Evolutionary conservation across 2,113 vertebrate genomes (phyloP).

Genomic region (Beaufortia kweichowensis): DNA sequence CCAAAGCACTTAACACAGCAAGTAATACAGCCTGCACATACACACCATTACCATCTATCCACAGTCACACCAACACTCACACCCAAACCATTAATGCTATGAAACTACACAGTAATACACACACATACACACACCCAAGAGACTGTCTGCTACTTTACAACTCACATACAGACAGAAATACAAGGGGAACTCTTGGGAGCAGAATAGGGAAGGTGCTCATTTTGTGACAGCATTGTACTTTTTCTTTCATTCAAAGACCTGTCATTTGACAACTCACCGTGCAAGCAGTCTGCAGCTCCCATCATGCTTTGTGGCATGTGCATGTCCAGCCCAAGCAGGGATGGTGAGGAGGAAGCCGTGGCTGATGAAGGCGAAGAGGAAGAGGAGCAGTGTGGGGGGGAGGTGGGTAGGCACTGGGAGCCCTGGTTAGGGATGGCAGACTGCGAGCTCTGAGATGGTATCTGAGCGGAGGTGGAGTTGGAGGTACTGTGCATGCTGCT

Average conservation of each 20-base stretch:
- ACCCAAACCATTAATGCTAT: slow-evolving; percentile 34
- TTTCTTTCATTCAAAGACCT: neutral
- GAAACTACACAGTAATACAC: slow-evolving; percentile 9
- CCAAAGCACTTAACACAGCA: slow-evolving; percentile 27
- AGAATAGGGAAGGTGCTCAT: neutral
- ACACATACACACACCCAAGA: slow-evolving; percentile 32
- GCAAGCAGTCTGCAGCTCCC: slow-evolving; percentile 68
- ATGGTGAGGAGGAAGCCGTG: slow-evolving; percentile 67
- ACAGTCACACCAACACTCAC: slow-evolving; percentile 32
- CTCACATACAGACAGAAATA: neutral
- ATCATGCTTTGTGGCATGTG: slow-evolving; percentile 68
- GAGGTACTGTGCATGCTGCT: slow-evolving; percentile 73
- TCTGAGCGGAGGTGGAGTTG: slow-evolving; percentile 75
- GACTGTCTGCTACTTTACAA: neutral
- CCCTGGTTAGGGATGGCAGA: slow-evolving; percentile 78
- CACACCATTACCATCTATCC: slow-evolving; percentile 3
- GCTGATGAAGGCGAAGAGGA: slow-evolving; percentile 70
- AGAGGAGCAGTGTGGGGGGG: slow-evolving; percentile 70
- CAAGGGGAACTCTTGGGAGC: neutral
- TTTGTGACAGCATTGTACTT: neutral
- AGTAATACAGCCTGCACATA: neutral
- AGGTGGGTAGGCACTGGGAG: slow-evolving; percentile 77
- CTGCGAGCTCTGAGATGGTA: slow-evolving; percentile 77
- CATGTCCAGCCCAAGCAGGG: slow-evolving; percentile 74
- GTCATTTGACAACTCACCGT: slow-evolving; percentile 68